Conservation (phyloP, 2,797 vertebrate genomes). For the Aeoliscus strigatus region DNA sequence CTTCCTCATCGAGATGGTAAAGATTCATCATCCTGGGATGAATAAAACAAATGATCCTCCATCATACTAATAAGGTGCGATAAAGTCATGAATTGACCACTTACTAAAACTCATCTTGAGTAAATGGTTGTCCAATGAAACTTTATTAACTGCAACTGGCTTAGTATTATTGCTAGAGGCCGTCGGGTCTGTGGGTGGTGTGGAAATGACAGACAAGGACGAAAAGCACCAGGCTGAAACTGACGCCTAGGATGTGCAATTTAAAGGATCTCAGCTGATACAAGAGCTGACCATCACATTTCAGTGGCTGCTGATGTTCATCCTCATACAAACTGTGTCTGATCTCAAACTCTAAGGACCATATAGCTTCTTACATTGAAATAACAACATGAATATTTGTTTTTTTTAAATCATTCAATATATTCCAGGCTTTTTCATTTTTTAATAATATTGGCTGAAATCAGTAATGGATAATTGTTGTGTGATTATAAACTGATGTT, state of each 20-base stretch:
- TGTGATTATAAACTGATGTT: too few species aligned
- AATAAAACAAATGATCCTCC: slow-evolving; percentile 1
- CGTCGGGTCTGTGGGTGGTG: too few species aligned
- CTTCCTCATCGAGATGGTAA: too few species aligned
- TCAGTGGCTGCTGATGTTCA: neutral
- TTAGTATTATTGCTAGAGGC: neutral
- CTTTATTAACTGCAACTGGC: neutral
- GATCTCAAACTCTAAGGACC: too few species aligned
- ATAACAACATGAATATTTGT: too few species aligned
- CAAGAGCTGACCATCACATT: neutral
- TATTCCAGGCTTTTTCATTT: too few species aligned
- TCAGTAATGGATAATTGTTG: too few species aligned
- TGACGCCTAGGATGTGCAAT: neutral
- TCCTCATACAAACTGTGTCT: neutral
- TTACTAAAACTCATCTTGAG: neutral
- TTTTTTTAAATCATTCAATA: too few species aligned
- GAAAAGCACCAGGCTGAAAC: too few species aligned
- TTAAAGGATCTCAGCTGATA: neutral
- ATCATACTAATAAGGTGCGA: neutral
- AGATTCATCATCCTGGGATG: neutral
- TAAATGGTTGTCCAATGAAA: neutral
- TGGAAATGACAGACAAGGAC: too few species aligned
- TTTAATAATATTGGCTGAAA: too few species aligned
- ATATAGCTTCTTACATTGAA: too few species aligned
- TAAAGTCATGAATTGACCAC: neutral